Conservation (phyloP, 2,113 vertebrate species). For the Xenopus borealis region DNA sequence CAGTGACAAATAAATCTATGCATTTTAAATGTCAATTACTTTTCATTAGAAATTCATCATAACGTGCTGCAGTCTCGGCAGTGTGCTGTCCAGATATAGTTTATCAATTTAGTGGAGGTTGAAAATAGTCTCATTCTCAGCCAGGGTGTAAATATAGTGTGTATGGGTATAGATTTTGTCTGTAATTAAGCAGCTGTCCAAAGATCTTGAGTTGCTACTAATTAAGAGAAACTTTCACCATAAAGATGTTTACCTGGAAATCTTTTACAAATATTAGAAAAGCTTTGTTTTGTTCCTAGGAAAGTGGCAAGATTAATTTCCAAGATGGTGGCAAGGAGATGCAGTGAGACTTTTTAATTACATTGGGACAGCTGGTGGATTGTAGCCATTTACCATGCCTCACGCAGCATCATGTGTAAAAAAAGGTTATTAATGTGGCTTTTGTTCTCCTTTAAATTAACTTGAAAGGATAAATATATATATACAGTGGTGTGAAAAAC, state of each 20-base stretch:
- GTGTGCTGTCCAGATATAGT: conserved; percentile 6
- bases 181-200: background rate
- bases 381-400: too few relatives aligned
- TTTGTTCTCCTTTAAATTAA: too few relatives aligned
- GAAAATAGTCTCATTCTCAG: background rate
- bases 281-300: too few relatives aligned
- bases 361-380: too few relatives aligned
- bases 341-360: too few relatives aligned
- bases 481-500: too few relatives aligned
- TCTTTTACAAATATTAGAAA: too few relatives aligned
- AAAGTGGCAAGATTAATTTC: too few relatives aligned
- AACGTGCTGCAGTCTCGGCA: background rate
- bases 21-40: conserved; percentile 15
- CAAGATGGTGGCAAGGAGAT: too few relatives aligned
- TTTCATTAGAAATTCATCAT: conserved; percentile 1
- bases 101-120: conserved; percentile 1
- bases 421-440: too few relatives aligned
- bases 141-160: background rate
- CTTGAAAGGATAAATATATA: too few relatives aligned
- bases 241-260: background rate
- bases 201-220: background rate
- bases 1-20: conserved; percentile 4
- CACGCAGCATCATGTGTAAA: too few relatives aligned
- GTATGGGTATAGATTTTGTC: background rate
- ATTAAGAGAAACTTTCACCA: background rate